phyloP scores from a whole-genome alignment of 2,797 vertebrate species.

The Channallabes apus region DNA sequence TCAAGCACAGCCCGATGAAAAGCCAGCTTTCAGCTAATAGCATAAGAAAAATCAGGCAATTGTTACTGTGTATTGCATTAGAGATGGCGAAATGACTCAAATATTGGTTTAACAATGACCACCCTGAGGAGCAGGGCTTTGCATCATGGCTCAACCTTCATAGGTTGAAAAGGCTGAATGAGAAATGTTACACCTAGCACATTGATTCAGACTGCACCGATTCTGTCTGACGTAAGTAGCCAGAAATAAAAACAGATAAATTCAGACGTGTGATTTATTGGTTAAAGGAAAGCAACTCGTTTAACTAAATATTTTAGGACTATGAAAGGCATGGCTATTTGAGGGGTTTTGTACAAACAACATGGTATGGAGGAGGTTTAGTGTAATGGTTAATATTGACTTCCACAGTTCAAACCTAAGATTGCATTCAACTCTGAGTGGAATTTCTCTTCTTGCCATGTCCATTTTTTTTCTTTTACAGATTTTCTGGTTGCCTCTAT shows the following conservation, averaged over 20 bases:
- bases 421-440: neutral
- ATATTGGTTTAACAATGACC: conserved; percentile 42
- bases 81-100: conserved; percentile 31
- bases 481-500: neutral
- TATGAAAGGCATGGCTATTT: neutral
- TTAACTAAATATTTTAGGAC: neutral
- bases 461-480: neutral
- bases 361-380: neutral
- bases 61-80: conserved; percentile 35
- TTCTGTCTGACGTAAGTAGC: conserved; percentile 7
- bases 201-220: conserved; percentile 14
- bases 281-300: neutral
- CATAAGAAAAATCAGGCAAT: conserved; percentile 53
- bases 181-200: conserved; percentile 24
- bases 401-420: neutral
- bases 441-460: neutral
- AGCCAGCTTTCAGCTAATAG: conserved; percentile 62
- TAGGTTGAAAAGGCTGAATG: conserved; percentile 36
- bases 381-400: neutral
- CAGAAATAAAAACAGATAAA: neutral
- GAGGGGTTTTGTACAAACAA: neutral
- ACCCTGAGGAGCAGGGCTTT: conserved; percentile 24
- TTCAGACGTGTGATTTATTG: neutral
- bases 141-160: conserved; percentile 7
- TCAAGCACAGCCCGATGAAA: conserved; percentile 54